phyloP scores from a whole-genome alignment of 1,140 invertebrate genomes.

The Drosophila sp. region DNA sequence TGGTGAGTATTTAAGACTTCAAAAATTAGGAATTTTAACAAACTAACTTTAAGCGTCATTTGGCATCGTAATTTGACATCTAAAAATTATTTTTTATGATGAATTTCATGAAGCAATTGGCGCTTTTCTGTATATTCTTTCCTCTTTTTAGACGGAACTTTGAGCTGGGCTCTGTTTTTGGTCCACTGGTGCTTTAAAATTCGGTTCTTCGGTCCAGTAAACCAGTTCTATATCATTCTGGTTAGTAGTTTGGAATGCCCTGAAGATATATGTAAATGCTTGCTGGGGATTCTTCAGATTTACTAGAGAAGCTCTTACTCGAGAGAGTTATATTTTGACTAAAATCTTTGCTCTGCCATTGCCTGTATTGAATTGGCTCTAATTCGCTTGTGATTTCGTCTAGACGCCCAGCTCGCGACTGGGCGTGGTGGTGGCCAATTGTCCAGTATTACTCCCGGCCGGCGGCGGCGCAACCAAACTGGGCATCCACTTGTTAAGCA shows the following conservation, averaged over 20 bases:
- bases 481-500: conserved; percentile 79
- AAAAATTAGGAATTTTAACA: too few relatives aligned
- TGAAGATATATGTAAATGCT: background rate
- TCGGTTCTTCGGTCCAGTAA: background rate
- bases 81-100: too few relatives aligned
- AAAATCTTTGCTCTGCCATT: conserved; percentile 48
- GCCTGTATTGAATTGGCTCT: conserved; percentile 1
- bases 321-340: background rate
- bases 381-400: conserved; percentile 26
- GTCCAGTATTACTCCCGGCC: conserved; percentile 76
- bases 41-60: too few relatives aligned
- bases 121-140: too few relatives aligned
- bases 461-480: conserved; percentile 66
- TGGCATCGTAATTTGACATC: too few relatives aligned
- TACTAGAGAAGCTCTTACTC: too few relatives aligned
- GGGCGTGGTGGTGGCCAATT: conserved; percentile 80
- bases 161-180: background rate
- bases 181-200: background rate
- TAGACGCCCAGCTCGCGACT: conserved; percentile 81
- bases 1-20: background rate
- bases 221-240: background rate
- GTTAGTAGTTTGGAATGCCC: background rate
- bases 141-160: background rate
- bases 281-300: background rate
- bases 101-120: too few relatives aligned